Evolutionary conservation across 2,113 vertebrate genomes (phyloP).

Genomic region (Holacanthus passer): DNA sequence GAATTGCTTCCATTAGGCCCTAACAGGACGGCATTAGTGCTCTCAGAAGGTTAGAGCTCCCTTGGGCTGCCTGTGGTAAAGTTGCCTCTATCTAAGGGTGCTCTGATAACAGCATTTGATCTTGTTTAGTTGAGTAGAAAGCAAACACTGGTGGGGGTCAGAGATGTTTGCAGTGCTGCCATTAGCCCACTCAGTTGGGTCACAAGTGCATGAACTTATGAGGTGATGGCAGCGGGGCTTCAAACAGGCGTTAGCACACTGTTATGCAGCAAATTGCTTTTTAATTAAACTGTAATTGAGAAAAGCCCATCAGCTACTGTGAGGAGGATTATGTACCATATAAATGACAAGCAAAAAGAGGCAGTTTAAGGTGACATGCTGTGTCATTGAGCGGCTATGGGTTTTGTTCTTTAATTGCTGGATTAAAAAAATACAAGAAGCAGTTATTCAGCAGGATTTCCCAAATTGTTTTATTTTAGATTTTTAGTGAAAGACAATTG

Average conservation of each 20-base stretch:
- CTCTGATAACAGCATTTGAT: slow-evolving; percentile 71
- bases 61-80: slow-evolving; percentile 45
- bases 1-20: slow-evolving; percentile 26
- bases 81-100: slow-evolving; percentile 37
- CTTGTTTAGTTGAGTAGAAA: slow-evolving; percentile 64
- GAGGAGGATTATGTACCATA: background rate
- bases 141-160: slow-evolving; percentile 61
- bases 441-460: background rate
- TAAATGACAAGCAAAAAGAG: background rate
- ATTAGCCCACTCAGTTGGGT: slow-evolving; percentile 60
- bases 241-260: slow-evolving; percentile 34
- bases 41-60: slow-evolving; percentile 40
- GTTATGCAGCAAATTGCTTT: slow-evolving; percentile 51
- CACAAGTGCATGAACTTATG: slow-evolving; percentile 47
- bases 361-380: background rate
- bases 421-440: background rate
- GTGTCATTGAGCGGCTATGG: no score
- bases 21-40: background rate
- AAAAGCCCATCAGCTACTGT: slow-evolving; percentile 13
- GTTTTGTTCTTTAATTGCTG: no score
- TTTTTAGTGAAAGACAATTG: no score
- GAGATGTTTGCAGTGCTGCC: slow-evolving; percentile 57
- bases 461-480: background rate
- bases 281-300: slow-evolving; percentile 54
- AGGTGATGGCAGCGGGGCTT: slow-evolving; percentile 23